These are phyloP conservation scores for Leptinotarsa tumamoca DNA, from an alignment of 2,888 invertebrate species.

Conservation along the genomic window DNA sequence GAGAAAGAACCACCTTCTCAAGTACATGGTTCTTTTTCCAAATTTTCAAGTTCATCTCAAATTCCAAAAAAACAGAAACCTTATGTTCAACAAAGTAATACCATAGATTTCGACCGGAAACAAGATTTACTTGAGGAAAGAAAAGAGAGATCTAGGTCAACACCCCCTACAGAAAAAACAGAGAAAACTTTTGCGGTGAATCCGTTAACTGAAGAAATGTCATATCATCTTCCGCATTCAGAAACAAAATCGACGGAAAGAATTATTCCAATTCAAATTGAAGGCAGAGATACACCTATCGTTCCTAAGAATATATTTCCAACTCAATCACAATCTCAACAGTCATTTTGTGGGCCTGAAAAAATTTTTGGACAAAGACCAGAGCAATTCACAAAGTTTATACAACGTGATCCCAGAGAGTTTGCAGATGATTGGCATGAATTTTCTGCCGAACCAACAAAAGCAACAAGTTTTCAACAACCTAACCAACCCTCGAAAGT, in stretches of 20 bases:
- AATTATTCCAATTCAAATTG: conserved; percentile 89
- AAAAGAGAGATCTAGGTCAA: conserved; percentile 82
- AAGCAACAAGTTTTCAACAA: conserved; percentile 34
- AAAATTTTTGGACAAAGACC: conserved; percentile 61
- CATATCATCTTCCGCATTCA: conserved; percentile 24
- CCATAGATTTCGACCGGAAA: conserved; percentile 81
- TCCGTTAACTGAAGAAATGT: conserved; percentile 26
- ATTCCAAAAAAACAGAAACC: conserved; percentile 36
- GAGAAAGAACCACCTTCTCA: conserved; percentile 33
- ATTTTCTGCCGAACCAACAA: conserved; percentile 45
- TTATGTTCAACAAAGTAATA: conserved; percentile 72
- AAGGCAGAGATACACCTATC: conserved; percentile 85
- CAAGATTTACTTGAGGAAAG: conserved; percentile 73
- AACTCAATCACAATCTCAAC: conserved; percentile 51
- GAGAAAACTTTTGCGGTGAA: neutral
- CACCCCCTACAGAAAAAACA: conserved; percentile 77
- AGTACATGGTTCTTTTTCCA: conserved; percentile 44
- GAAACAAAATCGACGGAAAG: conserved; percentile 66
- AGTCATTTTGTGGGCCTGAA: conserved; percentile 52
- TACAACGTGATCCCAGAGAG: conserved; percentile 59
- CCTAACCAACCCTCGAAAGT: conserved; percentile 31
- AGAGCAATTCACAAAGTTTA: conserved; percentile 67
- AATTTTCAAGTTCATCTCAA: conserved; percentile 52
- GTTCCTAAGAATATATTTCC: conserved; percentile 71
- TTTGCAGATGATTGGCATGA: conserved; percentile 50